A percentile compares a stretch with the other conserved stretches of the same genome.
phyloP scores from a whole-genome alignment of 2,113 vertebrate genomes.

The Furnarius figulus region DNA sequence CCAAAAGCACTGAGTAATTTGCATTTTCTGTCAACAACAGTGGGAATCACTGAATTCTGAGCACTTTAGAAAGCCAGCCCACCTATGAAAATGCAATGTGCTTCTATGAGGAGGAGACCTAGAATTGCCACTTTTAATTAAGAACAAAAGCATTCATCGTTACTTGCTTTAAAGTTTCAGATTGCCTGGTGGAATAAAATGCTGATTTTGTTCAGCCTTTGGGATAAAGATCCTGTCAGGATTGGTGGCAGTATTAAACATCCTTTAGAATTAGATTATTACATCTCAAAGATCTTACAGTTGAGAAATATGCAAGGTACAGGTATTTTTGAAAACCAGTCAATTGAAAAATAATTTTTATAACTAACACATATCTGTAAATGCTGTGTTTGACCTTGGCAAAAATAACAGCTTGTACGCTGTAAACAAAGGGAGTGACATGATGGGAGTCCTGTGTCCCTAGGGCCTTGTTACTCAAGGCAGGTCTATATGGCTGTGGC shows the following conservation, averaged over 20 bases:
- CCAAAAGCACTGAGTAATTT: background rate
- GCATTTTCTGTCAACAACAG: conserved; percentile 41
- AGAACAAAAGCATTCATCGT: conserved; percentile 14
- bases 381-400: background rate
- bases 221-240: background rate
- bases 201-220: conserved; percentile 23
- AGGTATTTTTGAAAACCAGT: background rate
- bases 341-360: background rate
- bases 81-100: conserved; percentile 17
- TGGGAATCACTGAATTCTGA: conserved; percentile 30
- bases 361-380: background rate
- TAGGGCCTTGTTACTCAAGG: background rate
- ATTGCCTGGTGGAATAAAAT: conserved; percentile 33
- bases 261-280: background rate
- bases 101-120: conserved; percentile 17
- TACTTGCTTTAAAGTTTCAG: conserved; percentile 24
- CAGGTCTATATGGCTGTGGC: background rate
- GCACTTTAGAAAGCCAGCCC: conserved; percentile 19
- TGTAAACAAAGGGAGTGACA: background rate
- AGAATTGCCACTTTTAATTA: conserved; percentile 61
- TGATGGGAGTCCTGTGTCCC: background rate
- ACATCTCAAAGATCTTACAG: background rate
- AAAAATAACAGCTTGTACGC: background rate
- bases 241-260: background rate
- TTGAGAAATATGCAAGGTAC: background rate